These are phyloP conservation scores for Urechis unicinctus DNA, from an alignment of 2,888 invertebrate genomes.

Conservation along the genomic window DNA sequence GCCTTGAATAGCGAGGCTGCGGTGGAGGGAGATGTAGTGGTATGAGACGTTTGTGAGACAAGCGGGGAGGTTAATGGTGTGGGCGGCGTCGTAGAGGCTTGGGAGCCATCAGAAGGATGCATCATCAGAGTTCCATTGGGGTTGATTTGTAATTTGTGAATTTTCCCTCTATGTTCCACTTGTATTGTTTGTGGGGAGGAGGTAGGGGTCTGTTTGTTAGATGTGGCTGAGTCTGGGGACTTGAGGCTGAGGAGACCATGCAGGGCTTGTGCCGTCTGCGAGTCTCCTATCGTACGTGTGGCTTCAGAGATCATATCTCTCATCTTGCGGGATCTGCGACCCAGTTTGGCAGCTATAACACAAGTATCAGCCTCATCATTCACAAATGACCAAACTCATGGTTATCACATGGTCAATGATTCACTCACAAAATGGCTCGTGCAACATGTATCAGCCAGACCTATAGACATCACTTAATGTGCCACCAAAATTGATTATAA, in stretches of 20 bases:
- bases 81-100: neutral
- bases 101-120: neutral
- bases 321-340: slow-evolving; percentile 47
- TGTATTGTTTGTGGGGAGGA: neutral
- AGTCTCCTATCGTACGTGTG: slow-evolving; percentile 44
- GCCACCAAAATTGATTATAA: too few relatives aligned
- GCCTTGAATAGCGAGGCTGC: neutral
- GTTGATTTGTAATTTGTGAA: neutral
- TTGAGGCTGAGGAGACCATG: slow-evolving; percentile 48
- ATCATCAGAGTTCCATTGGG: neutral
- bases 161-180: neutral
- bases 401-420: too few relatives aligned
- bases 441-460: too few relatives aligned
- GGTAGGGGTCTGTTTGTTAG: neutral
- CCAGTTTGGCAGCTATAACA: slow-evolving; percentile 45
- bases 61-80: neutral
- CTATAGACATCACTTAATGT: too few relatives aligned
- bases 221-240: slow-evolving; percentile 19
- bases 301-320: slow-evolving; percentile 41
- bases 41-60: neutral
- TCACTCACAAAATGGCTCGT: too few relatives aligned
- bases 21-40: neutral
- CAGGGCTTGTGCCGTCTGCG: slow-evolving; percentile 48
- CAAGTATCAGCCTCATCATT: neutral
- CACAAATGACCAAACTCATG: neutral